A percentile compares a stretch with the other conserved stretches of the same genome.
These are phyloP conservation scores for Emydoidea blandingii DNA, from an alignment of 2,797 vertebrate genomes.

Conservation along the genomic window DNA sequence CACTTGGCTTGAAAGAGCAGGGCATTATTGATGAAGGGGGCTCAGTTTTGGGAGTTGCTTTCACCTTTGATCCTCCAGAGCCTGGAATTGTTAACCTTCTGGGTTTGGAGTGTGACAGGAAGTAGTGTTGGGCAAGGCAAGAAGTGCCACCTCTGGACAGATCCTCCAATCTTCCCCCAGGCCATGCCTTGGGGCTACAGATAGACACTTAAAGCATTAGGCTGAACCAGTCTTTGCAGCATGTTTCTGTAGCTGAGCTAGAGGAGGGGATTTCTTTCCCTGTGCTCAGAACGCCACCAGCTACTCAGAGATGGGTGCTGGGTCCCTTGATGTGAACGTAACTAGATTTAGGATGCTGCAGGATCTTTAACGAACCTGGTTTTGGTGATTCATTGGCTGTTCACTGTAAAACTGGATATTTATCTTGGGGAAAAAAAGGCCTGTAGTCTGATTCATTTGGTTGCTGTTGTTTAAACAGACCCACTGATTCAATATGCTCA, in stretches of 20 bases:
- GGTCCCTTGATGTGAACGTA: background rate
- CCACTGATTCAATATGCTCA: background rate
- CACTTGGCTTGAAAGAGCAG: background rate
- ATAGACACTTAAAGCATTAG: background rate
- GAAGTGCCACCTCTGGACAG: background rate
- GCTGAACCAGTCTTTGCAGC: background rate
- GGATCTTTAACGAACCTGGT: background rate
- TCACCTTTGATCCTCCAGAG: background rate
- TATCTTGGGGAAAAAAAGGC: rapidly evolving
- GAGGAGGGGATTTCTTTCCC: background rate
- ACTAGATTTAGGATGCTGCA: background rate
- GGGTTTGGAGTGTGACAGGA: background rate
- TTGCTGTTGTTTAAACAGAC: background rate
- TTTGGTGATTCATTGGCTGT: background rate
- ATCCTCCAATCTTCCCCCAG: background rate
- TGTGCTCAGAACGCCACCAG: background rate
- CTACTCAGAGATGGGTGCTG: background rate
- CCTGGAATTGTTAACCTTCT: background rate
- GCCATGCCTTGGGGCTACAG: background rate
- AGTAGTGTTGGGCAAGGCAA: background rate
- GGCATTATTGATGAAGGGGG: background rate
- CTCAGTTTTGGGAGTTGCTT: background rate
- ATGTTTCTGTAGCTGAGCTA: background rate
- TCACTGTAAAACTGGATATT: background rate
- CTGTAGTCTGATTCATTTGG: background rate